Percentiles rank a stretch among this genome's conserved stretches.
These are phyloP conservation scores for Crocidura indochinensis DNA, from an alignment of 2,797 vertebrate species.

Conservation along the genomic window DNA sequence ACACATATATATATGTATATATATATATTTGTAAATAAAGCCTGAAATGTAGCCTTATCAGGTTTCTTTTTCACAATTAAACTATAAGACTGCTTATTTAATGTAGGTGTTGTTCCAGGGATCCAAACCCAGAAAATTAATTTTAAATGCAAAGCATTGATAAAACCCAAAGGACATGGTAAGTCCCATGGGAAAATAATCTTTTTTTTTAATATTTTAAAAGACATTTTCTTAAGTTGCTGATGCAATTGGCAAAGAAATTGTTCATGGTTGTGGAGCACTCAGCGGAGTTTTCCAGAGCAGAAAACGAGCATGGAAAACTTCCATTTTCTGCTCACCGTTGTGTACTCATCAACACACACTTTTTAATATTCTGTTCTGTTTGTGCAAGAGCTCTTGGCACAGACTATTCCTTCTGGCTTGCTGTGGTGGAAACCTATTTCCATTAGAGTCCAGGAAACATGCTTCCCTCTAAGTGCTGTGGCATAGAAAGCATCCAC, in stretches of 20 bases:
- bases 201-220: constrained; percentile 20
- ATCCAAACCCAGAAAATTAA: constrained; percentile 46
- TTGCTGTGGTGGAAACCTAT: not conserved
- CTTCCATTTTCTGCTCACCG: not conserved
- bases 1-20: no score
- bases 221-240: constrained; percentile 62
- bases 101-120: constrained; percentile 12
- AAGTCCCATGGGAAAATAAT: constrained; percentile 35
- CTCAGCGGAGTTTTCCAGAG: constrained; percentile 18
- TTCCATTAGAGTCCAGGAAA: not conserved
- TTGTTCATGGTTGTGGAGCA: constrained; percentile 12
- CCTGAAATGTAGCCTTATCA: not conserved
- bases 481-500: not conserved
- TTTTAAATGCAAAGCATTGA: constrained; percentile 41
- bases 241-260: constrained; percentile 55
- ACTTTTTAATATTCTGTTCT: not conserved
- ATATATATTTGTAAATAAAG: no score
- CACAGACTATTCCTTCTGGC: constrained; percentile 22
- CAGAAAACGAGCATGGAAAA: constrained; percentile 8
- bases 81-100: not conserved
- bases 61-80: constrained; percentile 10
- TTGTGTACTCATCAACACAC: not conserved
- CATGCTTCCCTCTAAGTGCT: accelerated
- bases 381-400: constrained; percentile 1
- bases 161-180: constrained; percentile 26